A percentile compares a stretch with the other conserved stretches of the same genome.
Evolutionary conservation across 2,113 vertebrate species (phyloP).

Genomic region (Actenoides hombroni): DNA sequence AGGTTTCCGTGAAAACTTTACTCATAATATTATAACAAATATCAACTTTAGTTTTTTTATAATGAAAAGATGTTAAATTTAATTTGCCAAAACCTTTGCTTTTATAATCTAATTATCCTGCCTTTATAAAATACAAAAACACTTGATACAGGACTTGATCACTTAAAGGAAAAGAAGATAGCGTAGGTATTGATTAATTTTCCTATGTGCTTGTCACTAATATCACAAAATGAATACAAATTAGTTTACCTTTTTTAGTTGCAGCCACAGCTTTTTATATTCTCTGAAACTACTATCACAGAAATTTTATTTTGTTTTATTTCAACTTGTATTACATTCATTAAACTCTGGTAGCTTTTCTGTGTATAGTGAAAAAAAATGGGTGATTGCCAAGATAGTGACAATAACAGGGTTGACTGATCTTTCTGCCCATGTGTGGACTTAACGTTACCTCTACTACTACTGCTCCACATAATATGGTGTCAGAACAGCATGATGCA

Average conservation of each 20-base stretch:
- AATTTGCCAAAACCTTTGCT: background rate
- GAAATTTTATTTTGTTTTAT: background rate
- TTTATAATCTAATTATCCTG: background rate
- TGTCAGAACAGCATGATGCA: background rate
- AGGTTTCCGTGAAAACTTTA: background rate
- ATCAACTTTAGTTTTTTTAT: background rate
- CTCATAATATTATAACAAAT: background rate
- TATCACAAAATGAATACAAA: background rate
- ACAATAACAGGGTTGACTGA: background rate
- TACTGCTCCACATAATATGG: background rate
- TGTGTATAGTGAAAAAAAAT: background rate
- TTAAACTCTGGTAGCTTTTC: background rate
- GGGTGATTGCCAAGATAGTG: rapidly evolving
- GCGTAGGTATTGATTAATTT: background rate
- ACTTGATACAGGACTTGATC: background rate
- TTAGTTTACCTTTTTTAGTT: background rate
- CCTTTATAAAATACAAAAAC: background rate
- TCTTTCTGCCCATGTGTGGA: background rate
- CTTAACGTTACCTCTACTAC: background rate
- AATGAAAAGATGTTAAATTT: background rate
- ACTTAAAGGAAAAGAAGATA: background rate
- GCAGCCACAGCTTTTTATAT: background rate
- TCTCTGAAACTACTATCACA: background rate
- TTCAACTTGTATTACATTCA: background rate
- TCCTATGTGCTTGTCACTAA: background rate